Evolutionary conservation across 2,888 invertebrate species (phyloP).

Genomic region (Euclidia mi): DNA sequence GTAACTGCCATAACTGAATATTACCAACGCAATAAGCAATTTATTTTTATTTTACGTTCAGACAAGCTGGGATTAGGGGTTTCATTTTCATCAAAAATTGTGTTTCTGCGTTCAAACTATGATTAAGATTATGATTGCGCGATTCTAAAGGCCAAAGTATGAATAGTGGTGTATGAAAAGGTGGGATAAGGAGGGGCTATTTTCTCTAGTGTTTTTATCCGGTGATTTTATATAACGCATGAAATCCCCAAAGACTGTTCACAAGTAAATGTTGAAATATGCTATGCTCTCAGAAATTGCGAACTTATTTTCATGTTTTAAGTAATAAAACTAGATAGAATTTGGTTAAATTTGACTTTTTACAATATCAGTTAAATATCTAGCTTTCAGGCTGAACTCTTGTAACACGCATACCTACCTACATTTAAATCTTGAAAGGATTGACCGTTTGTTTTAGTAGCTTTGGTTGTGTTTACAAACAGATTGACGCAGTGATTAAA

Average conservation of each 20-base stretch:
- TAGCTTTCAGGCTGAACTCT: no score
- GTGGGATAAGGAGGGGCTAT: slow-evolving; percentile 5
- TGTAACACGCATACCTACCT: no score
- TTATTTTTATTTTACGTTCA: slow-evolving; percentile 46
- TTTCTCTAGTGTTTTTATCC: slow-evolving; percentile 12
- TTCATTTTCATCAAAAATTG: slow-evolving; percentile 29
- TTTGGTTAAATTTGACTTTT: no score
- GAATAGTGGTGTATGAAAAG: slow-evolving; percentile 21
- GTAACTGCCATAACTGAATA: slow-evolving; percentile 34
- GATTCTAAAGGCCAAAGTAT: slow-evolving; percentile 18
- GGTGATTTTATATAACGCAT: slow-evolving; percentile 8
- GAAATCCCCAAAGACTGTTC: slow-evolving; percentile 7
- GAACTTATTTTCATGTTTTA: no score
- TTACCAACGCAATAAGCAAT: slow-evolving; percentile 42
- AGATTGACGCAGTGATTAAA: no score
- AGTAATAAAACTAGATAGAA: no score
- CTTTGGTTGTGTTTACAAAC: no score
- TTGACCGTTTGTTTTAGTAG: no score
- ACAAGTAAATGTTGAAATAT: no score
- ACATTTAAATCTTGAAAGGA: no score
- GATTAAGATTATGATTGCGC: slow-evolving; percentile 21
- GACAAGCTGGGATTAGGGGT: slow-evolving; percentile 14
- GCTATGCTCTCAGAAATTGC: no score
- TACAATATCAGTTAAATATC: no score
- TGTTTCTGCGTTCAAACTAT: slow-evolving; percentile 20